phyloP scores from a whole-genome alignment of 2,888 invertebrate species.

The Caenorhabditis macrosperma region DNA sequence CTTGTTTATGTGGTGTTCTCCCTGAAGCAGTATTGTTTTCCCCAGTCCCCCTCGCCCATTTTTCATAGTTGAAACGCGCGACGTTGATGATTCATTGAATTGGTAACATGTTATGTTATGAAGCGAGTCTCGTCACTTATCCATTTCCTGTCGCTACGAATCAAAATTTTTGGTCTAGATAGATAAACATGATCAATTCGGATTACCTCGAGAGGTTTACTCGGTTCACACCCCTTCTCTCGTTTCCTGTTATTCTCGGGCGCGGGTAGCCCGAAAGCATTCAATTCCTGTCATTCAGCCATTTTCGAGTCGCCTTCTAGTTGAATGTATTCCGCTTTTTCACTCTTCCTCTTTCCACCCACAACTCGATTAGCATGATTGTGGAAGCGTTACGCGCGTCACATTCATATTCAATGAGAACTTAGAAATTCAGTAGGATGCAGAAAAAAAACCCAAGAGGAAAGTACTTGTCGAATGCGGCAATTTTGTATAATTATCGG shows the following conservation, averaged over 20 bases:
- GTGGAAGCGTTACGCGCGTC: neutral
- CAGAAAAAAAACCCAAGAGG: neutral
- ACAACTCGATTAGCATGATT: slow-evolving; percentile 2
- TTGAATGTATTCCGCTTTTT: neutral
- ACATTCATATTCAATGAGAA: slow-evolving; percentile 4
- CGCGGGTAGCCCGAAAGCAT: neutral
- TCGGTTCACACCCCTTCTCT: neutral
- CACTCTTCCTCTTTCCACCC: neutral
- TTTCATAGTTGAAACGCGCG: no score
- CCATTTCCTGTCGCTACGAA: neutral
- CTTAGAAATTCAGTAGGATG: neutral
- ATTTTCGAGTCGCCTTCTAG: neutral
- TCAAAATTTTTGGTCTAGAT: neutral
- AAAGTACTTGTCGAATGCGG: no score
- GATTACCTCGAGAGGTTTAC: neutral
- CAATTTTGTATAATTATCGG: neutral
- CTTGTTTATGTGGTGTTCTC: no score
- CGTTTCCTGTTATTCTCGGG: neutral
- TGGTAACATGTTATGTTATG: no score
- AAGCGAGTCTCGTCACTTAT: no score
- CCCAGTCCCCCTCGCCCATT: no score
- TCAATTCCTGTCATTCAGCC: neutral
- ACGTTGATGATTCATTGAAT: no score
- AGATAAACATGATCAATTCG: neutral
- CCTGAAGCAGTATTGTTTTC: no score